phyloP scores from a whole-genome alignment of 2,888 invertebrate genomes.

The Ophioninae sp. region DNA sequence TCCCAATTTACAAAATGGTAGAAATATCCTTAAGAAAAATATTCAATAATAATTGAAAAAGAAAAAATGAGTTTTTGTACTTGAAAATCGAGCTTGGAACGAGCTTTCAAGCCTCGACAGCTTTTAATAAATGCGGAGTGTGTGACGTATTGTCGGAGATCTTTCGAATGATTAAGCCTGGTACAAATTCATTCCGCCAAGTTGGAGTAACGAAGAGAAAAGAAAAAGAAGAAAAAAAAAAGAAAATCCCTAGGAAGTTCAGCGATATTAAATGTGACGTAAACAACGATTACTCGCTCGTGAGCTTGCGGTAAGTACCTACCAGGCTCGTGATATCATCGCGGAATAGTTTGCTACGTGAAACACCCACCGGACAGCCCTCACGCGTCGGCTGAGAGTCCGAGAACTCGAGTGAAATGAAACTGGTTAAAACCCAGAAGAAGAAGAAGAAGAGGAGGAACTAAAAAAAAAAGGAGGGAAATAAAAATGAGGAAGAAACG shows the following conservation, averaged over 20 bases:
- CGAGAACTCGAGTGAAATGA: constrained; percentile 33
- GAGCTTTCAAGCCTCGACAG: too few relatives aligned
- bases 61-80: too few relatives aligned
- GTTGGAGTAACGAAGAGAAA: constrained; percentile 13
- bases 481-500: constrained; percentile 9
- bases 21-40: too few relatives aligned
- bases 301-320: constrained; percentile 34
- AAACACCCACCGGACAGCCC: too few relatives aligned
- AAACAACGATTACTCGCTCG: constrained; percentile 55
- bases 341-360: constrained; percentile 56
- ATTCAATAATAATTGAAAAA: too few relatives aligned
- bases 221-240: too few relatives aligned
- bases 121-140: too few relatives aligned
- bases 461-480: constrained; percentile 26
- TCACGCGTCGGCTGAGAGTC: too few relatives aligned
- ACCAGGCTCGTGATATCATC: constrained; percentile 39
- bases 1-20: too few relatives aligned
- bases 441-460: constrained; percentile 47
- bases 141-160: too few relatives aligned
- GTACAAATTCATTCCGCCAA: constrained; percentile 30
- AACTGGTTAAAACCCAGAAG: constrained; percentile 59
- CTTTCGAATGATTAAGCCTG: constrained; percentile 9
- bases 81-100: too few relatives aligned
- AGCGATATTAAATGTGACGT: constrained; percentile 47
- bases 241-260: constrained; percentile 7